A percentile compares a stretch with the other conserved stretches of the same genome.
These are phyloP conservation scores for Sorex fumeus DNA, from an alignment of 2,113 vertebrate genomes.

Conservation along the genomic window DNA sequence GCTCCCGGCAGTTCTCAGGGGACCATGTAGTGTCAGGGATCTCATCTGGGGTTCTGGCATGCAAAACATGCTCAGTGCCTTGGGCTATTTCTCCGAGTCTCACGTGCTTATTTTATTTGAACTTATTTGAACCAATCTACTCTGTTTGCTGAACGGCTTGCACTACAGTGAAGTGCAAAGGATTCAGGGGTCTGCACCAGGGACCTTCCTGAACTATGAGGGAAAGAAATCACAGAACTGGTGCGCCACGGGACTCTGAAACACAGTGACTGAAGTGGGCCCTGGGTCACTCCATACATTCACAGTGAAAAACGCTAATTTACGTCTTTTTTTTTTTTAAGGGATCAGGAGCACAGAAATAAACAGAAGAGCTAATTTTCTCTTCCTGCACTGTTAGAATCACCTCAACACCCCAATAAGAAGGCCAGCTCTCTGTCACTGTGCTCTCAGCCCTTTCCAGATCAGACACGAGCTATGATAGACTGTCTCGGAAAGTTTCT, in stretches of 20 bases:
- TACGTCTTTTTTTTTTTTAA: background rate
- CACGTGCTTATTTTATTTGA: background rate
- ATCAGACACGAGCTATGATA: background rate
- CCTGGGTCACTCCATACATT: too few relatives aligned
- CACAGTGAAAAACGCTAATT: background rate
- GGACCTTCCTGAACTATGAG: background rate
- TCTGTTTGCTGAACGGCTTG: background rate
- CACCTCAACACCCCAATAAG: background rate
- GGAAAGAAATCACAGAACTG: too few relatives aligned
- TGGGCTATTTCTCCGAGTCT: too few relatives aligned
- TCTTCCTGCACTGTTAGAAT: background rate
- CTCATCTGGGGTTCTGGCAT: too few relatives aligned
- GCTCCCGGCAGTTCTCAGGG: too few relatives aligned
- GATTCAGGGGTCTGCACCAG: background rate
- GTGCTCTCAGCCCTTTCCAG: background rate
- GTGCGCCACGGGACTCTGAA: background rate
- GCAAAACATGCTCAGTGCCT: too few relatives aligned
- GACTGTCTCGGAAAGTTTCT: too few relatives aligned
- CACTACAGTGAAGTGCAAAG: too few relatives aligned
- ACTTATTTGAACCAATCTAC: background rate
- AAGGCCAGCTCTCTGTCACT: accelerated
- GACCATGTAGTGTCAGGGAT: too few relatives aligned
- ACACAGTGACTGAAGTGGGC: background rate
- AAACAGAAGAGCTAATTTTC: background rate
- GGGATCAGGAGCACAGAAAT: background rate